Evolutionary conservation across 2,797 vertebrate species (phyloP).

Genomic region (Furcifer pardalis): DNA sequence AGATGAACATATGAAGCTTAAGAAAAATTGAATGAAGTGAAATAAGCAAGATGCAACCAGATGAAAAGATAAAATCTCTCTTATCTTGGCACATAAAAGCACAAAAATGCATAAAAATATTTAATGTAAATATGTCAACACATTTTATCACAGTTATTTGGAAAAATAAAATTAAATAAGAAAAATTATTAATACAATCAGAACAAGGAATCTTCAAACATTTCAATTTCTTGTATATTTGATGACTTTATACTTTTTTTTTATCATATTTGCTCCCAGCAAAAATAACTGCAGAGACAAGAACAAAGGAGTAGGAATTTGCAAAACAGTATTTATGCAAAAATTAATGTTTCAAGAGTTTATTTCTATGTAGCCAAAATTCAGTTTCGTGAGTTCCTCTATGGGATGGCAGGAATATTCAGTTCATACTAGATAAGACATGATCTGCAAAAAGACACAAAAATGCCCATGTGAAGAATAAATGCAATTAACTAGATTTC

Average conservation of each 20-base stretch:
- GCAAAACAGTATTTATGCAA: not conserved
- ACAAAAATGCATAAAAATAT: constrained; percentile 25
- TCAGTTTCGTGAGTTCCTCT: not conserved
- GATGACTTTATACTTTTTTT: not conserved
- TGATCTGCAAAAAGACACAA: not conserved
- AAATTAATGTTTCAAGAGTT: not conserved
- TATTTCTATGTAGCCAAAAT: not conserved
- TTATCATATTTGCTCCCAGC: not conserved
- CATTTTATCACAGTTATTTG: not conserved
- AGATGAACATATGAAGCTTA: constrained; percentile 35
- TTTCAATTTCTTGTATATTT: not conserved
- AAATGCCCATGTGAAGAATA: too few relatives aligned
- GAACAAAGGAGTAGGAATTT: not conserved
- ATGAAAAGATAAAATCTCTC: not conserved
- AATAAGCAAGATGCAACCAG: constrained; percentile 17
- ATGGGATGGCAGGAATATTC: not conserved
- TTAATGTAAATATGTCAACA: not conserved
- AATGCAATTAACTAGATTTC: too few relatives aligned
- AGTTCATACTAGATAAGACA: not conserved
- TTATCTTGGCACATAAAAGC: constrained; percentile 18
- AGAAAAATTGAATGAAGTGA: constrained; percentile 41
- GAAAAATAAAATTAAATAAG: not conserved
- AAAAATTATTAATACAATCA: not conserved
- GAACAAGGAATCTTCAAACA: not conserved
- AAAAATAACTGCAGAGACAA: constrained; percentile 3